Base-by-base conservation (phyloP, 2,888 invertebrate genomes). In the Spisula solida region DNA sequence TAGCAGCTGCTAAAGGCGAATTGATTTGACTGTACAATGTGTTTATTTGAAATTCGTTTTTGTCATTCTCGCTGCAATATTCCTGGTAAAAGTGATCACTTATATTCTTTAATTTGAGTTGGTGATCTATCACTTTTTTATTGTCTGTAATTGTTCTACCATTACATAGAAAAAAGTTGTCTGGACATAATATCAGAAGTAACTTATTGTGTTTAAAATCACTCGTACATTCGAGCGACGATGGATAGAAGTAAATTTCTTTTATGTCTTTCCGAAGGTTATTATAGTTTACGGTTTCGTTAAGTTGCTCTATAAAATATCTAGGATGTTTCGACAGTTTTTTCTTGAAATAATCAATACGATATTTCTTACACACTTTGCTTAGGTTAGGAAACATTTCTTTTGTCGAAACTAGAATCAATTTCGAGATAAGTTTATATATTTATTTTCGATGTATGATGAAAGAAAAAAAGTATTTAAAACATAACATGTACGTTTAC, bases 111-210 rank as follows among this genome's bases (percentile, higher is more conserved):
- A 80, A 34, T 47, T 85, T 85, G 25, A 79, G 48, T 34, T 85
- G 85, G 47, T 85, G 80, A 34, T 85, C 85, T 8, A 85, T 85
- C 20, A 85, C 85, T 31, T 85, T 85, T 51, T 85, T 85, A 80
- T 85, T 85, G 34, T 79, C 85, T 18, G 85, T 85, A 12, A 20
- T n/a, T 47, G 85, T 55, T 31, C 60, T 80, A 34, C 85, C 79
- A 31, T 81, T 85, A 34, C 81, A 85, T 4, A 85, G 81, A 34
- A 85, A 85, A 56, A 79, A 85, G 41, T 79, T 85, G 55, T 84
- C 84, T n/a, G 84, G 31, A 29, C 66, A n/a, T 16, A 60, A 41
- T n/a, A 79, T 79, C 18, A 79, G 79, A 47, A 79, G 41, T n/a
- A 82, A 56, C 31, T 34, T 82, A 66, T 82, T 60, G 5, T n/a